Conservation (phyloP, 2,113 vertebrate genomes). For the Leptosomus discolor region DNA sequence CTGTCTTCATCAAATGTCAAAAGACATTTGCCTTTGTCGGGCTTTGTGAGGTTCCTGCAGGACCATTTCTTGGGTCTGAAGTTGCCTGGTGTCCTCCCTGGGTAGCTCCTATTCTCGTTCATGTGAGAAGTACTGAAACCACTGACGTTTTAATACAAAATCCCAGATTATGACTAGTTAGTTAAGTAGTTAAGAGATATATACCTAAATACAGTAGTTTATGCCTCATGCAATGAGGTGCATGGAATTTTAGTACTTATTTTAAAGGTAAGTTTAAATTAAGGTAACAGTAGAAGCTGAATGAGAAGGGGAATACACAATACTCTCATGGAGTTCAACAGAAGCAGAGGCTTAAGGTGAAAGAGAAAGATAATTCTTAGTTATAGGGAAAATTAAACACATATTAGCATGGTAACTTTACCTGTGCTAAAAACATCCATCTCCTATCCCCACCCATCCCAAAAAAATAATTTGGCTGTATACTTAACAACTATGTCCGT, state of each 20-base stretch:
- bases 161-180: background rate
- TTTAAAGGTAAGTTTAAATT: background rate
- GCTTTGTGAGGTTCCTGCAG: background rate
- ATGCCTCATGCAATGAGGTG: background rate
- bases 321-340: background rate
- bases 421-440: background rate
- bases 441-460: background rate
- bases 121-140: background rate
- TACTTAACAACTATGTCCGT: constrained; percentile 83
- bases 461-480: background rate
- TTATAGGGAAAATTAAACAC: background rate
- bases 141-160: background rate
- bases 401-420: background rate
- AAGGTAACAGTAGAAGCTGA: background rate
- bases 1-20: fast-evolving
- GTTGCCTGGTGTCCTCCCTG: background rate
- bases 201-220: background rate
- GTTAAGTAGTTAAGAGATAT: background rate
- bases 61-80: background rate
- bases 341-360: background rate
- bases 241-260: background rate
- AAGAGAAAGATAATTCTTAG: background rate
- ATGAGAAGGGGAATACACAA: background rate
- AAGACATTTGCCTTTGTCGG: background rate
- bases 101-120: background rate